Evolutionary conservation across 2,797 vertebrate genomes (phyloP), one percentile per base, ranked within the genome.

Genomic region (Neosilurus mollespiculum): DNA sequence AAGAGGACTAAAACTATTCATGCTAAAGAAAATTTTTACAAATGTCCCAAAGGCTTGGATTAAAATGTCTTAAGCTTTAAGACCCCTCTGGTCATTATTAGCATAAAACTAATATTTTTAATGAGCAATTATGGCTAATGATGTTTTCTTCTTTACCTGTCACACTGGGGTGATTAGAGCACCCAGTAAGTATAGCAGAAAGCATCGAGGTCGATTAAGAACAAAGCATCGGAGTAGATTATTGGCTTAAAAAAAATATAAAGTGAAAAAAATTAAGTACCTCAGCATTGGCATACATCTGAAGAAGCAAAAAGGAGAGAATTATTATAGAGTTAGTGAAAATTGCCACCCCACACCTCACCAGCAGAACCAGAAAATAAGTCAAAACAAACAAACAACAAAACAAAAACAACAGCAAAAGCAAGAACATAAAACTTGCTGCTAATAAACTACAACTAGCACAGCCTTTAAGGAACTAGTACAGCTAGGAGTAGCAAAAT

Each of bases 251-350:
- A 91, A 89, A 89, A 89, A 88, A 91, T 87, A 69, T 83, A 86
- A 89, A 84, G 90, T 87, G 49, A 91, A 85, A 84, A 85, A 85
- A 91, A 92, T 93, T 15, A 95, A 95, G 95, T 96, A 96, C 95
- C 95, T 96, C 95, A 91, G 93, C 93, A 95, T 96, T 96, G 93
- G 95, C 94, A 94, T 84, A 95, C 94, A 95, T 96, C 95, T 95
- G 94, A 94, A 94, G 94, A 94, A 93, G 93, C 93, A 93, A 93
- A 93, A 91, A 94, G 92, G 95, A 94, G 92, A 87, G 92, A 92
- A 94, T 89, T 90, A 93, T 92, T 80, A 88, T 80, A 91, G 93
- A 91, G 93, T 95, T 95, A 95, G 93, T 93, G 86, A 92, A 59
- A 92, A 94, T 92, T 91, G 87, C 90, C 88, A 92, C 90, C 92